Evolutionary conservation across 1,140 invertebrate species (phyloP).

Genomic region (Philotrypesis tridentata): DNA sequence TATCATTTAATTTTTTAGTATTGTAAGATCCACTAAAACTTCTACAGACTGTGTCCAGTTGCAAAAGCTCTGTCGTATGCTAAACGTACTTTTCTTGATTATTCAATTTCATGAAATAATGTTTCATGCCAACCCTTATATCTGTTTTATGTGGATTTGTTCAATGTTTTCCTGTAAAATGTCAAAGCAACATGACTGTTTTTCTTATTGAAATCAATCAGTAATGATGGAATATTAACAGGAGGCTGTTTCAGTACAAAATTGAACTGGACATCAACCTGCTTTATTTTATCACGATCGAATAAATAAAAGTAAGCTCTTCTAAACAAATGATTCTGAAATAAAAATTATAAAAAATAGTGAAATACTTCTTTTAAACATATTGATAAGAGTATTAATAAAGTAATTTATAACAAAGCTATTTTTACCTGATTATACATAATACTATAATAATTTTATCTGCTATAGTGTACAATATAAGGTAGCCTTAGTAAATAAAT

Average conservation of each 20-base stretch:
- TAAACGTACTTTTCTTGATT: slow-evolving; percentile 95
- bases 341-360: slow-evolving; percentile 29
- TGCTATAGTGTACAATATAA: slow-evolving; percentile 96
- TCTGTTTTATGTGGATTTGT: slow-evolving; percentile 97
- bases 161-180: slow-evolving; percentile 98
- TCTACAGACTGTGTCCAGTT: slow-evolving; percentile 97
- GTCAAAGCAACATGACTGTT: slow-evolving; percentile 95
- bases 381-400: neutral
- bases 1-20: slow-evolving; percentile 95
- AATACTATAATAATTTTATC: slow-evolving; percentile 99
- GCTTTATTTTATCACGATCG: slow-evolving; percentile 99
- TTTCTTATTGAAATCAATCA: slow-evolving; percentile 95
- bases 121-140: slow-evolving; percentile 96
- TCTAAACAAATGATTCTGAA: slow-evolving; percentile 94
- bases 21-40: slow-evolving; percentile 94
- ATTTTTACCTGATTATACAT: slow-evolving; percentile 96
- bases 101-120: slow-evolving; percentile 97
- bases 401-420: slow-evolving; percentile 5
- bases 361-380: neutral
- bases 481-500: slow-evolving; percentile 97
- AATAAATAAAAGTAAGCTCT: slow-evolving; percentile 98
- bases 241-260: slow-evolving; percentile 97
- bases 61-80: slow-evolving; percentile 96
- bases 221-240: slow-evolving; percentile 95
- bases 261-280: slow-evolving; percentile 99